These are phyloP conservation scores for Arctopsyche grandis DNA, from an alignment of 1,140 invertebrate species.

Conservation along the genomic window DNA sequence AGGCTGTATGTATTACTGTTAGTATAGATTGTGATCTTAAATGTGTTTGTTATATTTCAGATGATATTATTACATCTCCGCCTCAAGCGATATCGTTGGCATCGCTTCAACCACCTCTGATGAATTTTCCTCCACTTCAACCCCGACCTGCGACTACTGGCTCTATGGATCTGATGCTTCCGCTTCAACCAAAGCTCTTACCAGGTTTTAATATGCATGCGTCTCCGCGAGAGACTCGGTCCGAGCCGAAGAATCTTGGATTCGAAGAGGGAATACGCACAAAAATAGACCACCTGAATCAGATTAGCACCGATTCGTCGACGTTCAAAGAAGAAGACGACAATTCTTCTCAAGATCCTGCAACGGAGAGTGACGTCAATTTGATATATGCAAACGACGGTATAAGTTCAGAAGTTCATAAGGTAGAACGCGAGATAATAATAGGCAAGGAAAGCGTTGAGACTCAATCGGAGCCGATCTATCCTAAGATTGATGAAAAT, in stretches of 20 bases:
- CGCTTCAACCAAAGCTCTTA: constrained; percentile 72
- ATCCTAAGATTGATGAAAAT: constrained; percentile 36
- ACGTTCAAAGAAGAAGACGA: constrained; percentile 32
- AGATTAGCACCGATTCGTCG: constrained; percentile 40
- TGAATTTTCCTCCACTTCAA: constrained; percentile 69
- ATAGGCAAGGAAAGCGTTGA: neutral
- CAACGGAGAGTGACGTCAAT: neutral
- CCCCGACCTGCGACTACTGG: constrained; percentile 74
- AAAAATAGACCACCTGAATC: constrained; percentile 48
- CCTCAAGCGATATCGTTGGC: constrained; percentile 65
- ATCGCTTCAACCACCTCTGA: constrained; percentile 63
- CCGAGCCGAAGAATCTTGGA: constrained; percentile 45
- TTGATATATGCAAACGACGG: neutral
- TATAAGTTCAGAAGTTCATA: neutral
- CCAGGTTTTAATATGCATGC: constrained; percentile 58
- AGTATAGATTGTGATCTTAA: neutral
- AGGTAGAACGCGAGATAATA: neutral
- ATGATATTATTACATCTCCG: constrained; percentile 64
- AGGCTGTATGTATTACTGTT: neutral
- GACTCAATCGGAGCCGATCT: constrained; percentile 14
- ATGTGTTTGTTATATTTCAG: constrained; percentile 56
- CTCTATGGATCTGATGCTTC: constrained; percentile 71
- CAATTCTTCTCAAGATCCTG: constrained; percentile 15
- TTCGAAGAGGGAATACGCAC: constrained; percentile 49
- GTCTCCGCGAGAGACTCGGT: constrained; percentile 44